Conservation (phyloP, 2,888 invertebrate genomes). For the Eilema caniola region DNA sequence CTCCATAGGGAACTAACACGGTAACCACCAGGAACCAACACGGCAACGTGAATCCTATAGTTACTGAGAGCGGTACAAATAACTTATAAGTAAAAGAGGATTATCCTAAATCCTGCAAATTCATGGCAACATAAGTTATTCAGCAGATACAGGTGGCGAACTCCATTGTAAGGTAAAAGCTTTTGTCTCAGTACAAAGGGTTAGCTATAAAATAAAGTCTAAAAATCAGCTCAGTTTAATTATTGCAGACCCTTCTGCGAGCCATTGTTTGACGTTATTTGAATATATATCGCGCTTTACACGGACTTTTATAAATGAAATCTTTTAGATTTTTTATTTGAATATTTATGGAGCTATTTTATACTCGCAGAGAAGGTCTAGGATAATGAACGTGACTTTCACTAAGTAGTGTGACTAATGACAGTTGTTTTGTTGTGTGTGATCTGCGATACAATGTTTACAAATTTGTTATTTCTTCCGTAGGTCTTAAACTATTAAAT, state of each 20-base stretch:
- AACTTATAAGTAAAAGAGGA: neutral
- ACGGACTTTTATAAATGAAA: slow-evolving; percentile 11
- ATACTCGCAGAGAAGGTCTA: neutral
- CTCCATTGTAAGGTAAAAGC: slow-evolving; percentile 53
- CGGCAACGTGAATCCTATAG: no score
- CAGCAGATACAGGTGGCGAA: slow-evolving; percentile 50
- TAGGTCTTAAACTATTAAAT: no score
- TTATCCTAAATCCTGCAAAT: slow-evolving; percentile 13
- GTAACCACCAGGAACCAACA: no score
- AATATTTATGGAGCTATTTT: slow-evolving; percentile 8
- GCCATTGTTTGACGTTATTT: slow-evolving; percentile 46
- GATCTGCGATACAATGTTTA: no score
- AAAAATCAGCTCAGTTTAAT: slow-evolving; percentile 60
- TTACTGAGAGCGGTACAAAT: neutral
- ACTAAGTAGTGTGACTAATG: neutral
- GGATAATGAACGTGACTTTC: neutral
- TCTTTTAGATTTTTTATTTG: slow-evolving; percentile 11
- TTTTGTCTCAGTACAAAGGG: slow-evolving; percentile 57
- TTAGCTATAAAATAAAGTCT: slow-evolving; percentile 57
- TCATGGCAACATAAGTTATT: slow-evolving; percentile 42
- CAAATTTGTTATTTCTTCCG: no score
- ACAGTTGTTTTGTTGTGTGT: no score
- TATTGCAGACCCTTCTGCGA: slow-evolving; percentile 57
- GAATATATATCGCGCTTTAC: slow-evolving; percentile 37
- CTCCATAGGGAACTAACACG: no score